Base-by-base conservation (phyloP, 2,113 vertebrate genomes). In the Ivindomyrus marchei region DNA sequence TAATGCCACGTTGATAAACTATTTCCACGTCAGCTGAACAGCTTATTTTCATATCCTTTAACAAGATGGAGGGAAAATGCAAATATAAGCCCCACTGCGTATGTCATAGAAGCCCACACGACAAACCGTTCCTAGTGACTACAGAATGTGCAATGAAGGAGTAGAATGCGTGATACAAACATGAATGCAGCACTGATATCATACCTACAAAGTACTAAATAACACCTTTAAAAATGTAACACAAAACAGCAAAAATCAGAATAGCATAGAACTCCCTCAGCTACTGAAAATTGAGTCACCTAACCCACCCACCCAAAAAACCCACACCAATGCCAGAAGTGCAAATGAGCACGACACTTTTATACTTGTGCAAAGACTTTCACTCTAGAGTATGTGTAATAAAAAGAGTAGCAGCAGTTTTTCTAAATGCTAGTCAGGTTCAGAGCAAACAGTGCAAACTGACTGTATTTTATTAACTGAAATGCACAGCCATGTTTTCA, bases 321-420 rank as follows among this genome's bases (percentile, higher is more conserved):
- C 13, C 39, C 42, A 50, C 19, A 21, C 8, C 84, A 56, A 56
- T n/a, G n/a, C 24, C 46, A 52, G 21, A 56, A 87, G 50, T 53
- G 85, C 85, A 87, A 53, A 53, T 39, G n/a, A 53, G 9, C 47
- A 50, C 24, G 17, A 87, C 85, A 19, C 8, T 52, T 52, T 52
- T 52, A 86, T 47, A 86, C 47, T 86, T 86, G 85, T 86, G 85
- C 85, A 86, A 86, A 50, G 49, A 87, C 21, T 39, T 50, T 53
- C 50, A 53, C 50, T 87, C 50, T 15, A 49, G 27, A 87, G 50
- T 56, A 15, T 47, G 50, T 87, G 47, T 27, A 53, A 53, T 39
- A 87, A 19, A 86, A 49, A 56, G 85, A 56, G 19, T 87, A 87
- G 85, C 85, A 87, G 85, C 85, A 87, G 31, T 27, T 17, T 39